Percentiles rank a stretch among this genome's conserved stretches.
phyloP scores from a whole-genome alignment of 2,797 vertebrate genomes.

The Poecilia gillii region DNA sequence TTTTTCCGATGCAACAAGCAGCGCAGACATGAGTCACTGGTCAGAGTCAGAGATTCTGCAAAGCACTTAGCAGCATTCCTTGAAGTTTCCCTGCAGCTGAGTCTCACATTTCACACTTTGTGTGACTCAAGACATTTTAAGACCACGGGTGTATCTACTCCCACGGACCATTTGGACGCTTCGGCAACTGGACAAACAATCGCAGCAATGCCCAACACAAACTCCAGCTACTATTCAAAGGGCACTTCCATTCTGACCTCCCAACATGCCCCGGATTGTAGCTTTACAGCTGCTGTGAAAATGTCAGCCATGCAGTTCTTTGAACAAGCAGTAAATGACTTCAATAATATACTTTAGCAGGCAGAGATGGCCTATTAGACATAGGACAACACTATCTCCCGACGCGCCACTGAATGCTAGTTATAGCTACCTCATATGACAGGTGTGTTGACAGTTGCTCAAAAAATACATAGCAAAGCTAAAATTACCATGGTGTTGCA shows the following conservation, averaged over 20 bases:
- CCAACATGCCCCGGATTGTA: background rate
- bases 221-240: conserved; percentile 3
- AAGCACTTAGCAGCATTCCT: conserved; percentile 68
- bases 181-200: conserved; percentile 43
- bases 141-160: conserved; percentile 70
- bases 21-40: conserved; percentile 36
- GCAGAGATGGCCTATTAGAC: conserved; percentile 59
- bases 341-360: conserved; percentile 33
- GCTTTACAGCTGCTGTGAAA: conserved; percentile 17
- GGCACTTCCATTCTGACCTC: conserved; percentile 20
- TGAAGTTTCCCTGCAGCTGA: conserved; percentile 47
- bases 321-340: conserved; percentile 24
- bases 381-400: conserved; percentile 46
- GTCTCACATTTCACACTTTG: conserved; percentile 73
- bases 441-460: background rate
- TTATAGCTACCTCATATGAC: background rate
- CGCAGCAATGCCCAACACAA: conserved; percentile 7
- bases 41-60: conserved; percentile 46
- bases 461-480: too few relatives aligned
- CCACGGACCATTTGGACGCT: conserved; percentile 47
- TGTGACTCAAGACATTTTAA: conserved; percentile 52
- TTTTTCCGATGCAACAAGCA: conserved; percentile 17
- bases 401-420: conserved; percentile 23
- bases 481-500: background rate
- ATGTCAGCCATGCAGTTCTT: conserved; percentile 23